Percentiles rank a stretch among this genome's conserved stretches.
These are phyloP conservation scores for Athene noctua DNA, from an alignment of 2,113 vertebrate genomes.

Conservation along the genomic window DNA sequence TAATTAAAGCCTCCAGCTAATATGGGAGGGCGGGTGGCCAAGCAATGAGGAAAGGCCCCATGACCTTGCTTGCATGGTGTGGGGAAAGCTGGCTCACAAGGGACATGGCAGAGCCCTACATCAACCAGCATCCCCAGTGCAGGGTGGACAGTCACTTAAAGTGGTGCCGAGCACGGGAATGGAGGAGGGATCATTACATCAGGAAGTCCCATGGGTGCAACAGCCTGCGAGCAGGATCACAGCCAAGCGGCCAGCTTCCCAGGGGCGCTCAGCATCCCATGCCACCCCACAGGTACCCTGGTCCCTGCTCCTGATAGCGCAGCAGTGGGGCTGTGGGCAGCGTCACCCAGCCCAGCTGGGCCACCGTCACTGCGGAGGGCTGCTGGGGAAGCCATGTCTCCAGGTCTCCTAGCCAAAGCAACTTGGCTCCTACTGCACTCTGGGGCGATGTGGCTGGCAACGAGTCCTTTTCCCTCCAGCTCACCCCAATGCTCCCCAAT, in stretches of 20 bases:
- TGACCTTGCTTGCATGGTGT: background rate
- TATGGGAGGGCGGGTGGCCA: background rate
- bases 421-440: background rate
- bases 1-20: conserved; percentile 56
- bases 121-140: background rate
- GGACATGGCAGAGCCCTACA: background rate
- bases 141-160: accelerated
- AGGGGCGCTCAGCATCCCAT: background rate
- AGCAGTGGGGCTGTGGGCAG: background rate
- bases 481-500: background rate
- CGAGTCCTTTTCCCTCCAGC: background rate
- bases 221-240: background rate
- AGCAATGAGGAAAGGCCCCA: background rate
- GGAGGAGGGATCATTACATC: accelerated
- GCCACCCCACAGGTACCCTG: background rate
- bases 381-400: background rate
- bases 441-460: accelerated
- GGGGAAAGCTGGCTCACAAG: background rate
- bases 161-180: accelerated
- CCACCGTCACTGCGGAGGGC: accelerated
- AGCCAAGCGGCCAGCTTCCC: background rate
- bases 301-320: accelerated
- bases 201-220: background rate
- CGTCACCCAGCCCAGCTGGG: background rate
- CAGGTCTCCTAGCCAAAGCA: background rate